phyloP scores from a whole-genome alignment of 1,140 invertebrate genomes.

The Drosophila albomicans region DNA sequence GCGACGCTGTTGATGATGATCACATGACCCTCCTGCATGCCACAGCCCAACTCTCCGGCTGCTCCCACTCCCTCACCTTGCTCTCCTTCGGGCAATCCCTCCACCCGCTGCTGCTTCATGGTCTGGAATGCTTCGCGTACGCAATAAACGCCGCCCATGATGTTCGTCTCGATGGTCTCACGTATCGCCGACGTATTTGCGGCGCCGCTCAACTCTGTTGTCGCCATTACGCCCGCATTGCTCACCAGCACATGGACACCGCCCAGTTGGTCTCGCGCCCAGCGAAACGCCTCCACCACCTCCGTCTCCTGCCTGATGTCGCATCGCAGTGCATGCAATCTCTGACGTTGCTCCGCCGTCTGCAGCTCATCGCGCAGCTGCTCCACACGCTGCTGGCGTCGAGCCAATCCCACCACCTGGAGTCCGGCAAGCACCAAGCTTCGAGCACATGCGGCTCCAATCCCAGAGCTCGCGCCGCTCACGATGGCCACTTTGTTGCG shows the following conservation, averaged over 20 bases:
- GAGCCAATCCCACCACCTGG: conserved; percentile 89
- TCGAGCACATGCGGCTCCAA: conserved; percentile 86
- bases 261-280: conserved; percentile 87
- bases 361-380: conserved; percentile 70
- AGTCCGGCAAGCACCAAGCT: conserved; percentile 86
- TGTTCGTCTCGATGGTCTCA: conserved; percentile 88
- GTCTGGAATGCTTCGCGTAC: conserved; percentile 88
- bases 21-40: conserved; percentile 87
- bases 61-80: too few relatives aligned
- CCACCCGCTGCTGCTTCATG: conserved; percentile 87
- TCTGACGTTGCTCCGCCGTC: conserved; percentile 59
- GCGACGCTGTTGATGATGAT: conserved; percentile 79
- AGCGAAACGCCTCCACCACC: conserved; percentile 88
- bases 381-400: conserved; percentile 87
- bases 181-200: conserved; percentile 76
- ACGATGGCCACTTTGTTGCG: conserved; percentile 80
- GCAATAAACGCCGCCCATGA: conserved; percentile 89
- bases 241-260: conserved; percentile 90
- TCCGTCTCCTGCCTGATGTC: conserved; percentile 89
- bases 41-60: too few relatives aligned
- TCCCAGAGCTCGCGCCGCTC: conserved; percentile 86
- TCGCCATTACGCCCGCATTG: conserved; percentile 88
- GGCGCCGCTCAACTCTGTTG: conserved; percentile 86
- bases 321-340: conserved; percentile 85
- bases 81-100: conserved; percentile 63